These are phyloP conservation scores for Argyresthia goedartella DNA, from an alignment of 2,888 invertebrate genomes.

Conservation along the genomic window DNA sequence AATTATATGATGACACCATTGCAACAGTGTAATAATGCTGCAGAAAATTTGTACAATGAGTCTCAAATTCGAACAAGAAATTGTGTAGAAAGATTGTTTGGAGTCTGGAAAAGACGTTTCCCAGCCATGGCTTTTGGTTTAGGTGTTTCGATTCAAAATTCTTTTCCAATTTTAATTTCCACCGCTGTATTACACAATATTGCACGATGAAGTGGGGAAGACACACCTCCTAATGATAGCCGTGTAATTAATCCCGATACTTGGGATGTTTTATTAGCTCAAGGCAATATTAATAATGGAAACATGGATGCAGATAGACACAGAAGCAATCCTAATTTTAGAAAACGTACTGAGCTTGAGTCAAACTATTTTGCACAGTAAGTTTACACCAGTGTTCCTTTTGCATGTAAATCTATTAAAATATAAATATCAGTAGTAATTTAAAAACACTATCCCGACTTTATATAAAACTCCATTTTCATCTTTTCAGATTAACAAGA, in stretches of 20 bases:
- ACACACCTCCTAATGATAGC: slow-evolving; percentile 6
- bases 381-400: background rate
- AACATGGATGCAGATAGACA: background rate
- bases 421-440: background rate
- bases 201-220: slow-evolving; percentile 5
- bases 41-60: slow-evolving; percentile 6
- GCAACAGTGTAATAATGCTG: slow-evolving; percentile 3
- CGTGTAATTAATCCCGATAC: slow-evolving; percentile 3
- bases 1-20: slow-evolving; percentile 1
- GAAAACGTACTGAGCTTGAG: background rate
- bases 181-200: slow-evolving; percentile 9
- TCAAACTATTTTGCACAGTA: slow-evolving; percentile 1
- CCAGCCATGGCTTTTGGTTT: slow-evolving; percentile 8
- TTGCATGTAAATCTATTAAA: background rate
- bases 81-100: slow-evolving; percentile 7
- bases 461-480: background rate
- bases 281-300: slow-evolving; percentile 3
- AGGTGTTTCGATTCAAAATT: slow-evolving; percentile 1
- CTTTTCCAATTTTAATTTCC: slow-evolving; percentile 5
- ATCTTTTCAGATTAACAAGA: background rate
- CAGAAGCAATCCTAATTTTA: background rate
- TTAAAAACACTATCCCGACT: background rate
- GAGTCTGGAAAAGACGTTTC: slow-evolving; percentile 11
- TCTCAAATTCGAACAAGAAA: slow-evolving; percentile 7
- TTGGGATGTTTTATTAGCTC: slow-evolving; percentile 7